These are phyloP conservation scores for Stenodema calcarata DNA, from an alignment of 2,888 invertebrate species.

Conservation along the genomic window DNA sequence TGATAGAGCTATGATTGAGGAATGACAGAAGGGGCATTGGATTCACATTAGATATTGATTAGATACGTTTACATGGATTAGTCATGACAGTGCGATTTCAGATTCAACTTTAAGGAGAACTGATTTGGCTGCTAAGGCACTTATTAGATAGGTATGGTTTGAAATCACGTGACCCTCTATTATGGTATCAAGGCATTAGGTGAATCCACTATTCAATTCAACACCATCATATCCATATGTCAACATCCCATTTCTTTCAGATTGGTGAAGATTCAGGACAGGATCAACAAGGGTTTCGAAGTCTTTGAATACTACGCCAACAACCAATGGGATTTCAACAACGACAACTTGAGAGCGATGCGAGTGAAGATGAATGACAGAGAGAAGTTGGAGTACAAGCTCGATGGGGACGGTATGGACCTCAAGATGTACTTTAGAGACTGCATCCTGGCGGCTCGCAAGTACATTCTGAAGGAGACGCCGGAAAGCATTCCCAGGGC, in stretches of 20 bases:
- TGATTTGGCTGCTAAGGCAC: too few species aligned
- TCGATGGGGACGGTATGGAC: constrained; percentile 76
- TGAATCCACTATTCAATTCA: background rate
- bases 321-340: constrained; percentile 89
- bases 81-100: too few species aligned
- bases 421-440: constrained; percentile 81
- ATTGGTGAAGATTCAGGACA: constrained; percentile 80
- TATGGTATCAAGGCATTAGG: too few species aligned
- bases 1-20: too few species aligned
- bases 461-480: constrained; percentile 81
- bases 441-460: constrained; percentile 80
- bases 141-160: too few species aligned
- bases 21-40: too few species aligned
- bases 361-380: constrained; percentile 69
- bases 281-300: constrained; percentile 84
- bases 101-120: too few species aligned
- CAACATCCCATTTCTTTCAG: constrained; percentile 64
- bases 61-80: too few species aligned
- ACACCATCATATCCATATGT: background rate
- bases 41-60: too few species aligned
- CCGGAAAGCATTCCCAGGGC: constrained; percentile 83
- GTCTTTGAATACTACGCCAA: constrained; percentile 92
- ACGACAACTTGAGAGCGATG: constrained; percentile 69
- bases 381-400: constrained; percentile 72
- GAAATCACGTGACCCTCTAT: too few species aligned